Percentiles rank a stretch among this genome's conserved stretches.
phyloP scores from a whole-genome alignment of 2,888 invertebrate genomes.

The Brenthis ino region DNA sequence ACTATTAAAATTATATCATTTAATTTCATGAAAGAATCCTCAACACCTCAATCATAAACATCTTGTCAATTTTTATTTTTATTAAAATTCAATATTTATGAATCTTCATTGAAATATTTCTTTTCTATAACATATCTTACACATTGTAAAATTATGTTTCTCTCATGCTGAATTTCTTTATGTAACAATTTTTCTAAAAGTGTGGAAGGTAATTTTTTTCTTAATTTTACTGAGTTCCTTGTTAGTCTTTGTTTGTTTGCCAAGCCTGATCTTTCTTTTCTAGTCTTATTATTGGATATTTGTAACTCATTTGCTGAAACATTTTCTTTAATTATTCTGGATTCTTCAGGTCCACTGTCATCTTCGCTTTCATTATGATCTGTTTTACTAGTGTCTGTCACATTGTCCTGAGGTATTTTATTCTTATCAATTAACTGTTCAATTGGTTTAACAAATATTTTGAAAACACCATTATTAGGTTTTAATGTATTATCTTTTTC shows the following conservation, averaged over 20 bases:
- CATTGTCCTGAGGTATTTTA: slow-evolving; percentile 7
- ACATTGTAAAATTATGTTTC: slow-evolving; percentile 94
- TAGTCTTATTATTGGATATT: slow-evolving; percentile 1
- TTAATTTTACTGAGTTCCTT: slow-evolving; percentile 38
- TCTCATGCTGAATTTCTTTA: slow-evolving; percentile 91
- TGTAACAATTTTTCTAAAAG: slow-evolving; percentile 87
- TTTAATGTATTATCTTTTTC: slow-evolving; percentile 33
- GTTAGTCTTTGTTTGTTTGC: slow-evolving; percentile 13
- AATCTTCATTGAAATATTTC: slow-evolving; percentile 85
- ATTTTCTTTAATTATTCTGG: slow-evolving; percentile 55
- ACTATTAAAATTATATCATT: too few species aligned
- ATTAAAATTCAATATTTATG: too few species aligned
- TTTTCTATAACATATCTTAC: slow-evolving; percentile 89
- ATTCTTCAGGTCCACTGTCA: slow-evolving; percentile 79
- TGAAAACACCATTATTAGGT: slow-evolving; percentile 10
- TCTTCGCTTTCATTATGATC: slow-evolving; percentile 49
- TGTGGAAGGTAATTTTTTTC: slow-evolving; percentile 74
- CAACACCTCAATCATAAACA: too few species aligned
- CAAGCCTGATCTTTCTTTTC: background rate
- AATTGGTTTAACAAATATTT: slow-evolving; percentile 11
- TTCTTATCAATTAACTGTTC: slow-evolving; percentile 7
- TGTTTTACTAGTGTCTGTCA: slow-evolving; percentile 2
- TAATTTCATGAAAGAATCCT: too few species aligned
- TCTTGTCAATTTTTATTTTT: too few species aligned
- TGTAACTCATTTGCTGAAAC: background rate